Evolutionary conservation across 2,888 invertebrate genomes (phyloP), one percentile per base, ranked within the genome.

Genomic region (Coleophora deauratella): DNA sequence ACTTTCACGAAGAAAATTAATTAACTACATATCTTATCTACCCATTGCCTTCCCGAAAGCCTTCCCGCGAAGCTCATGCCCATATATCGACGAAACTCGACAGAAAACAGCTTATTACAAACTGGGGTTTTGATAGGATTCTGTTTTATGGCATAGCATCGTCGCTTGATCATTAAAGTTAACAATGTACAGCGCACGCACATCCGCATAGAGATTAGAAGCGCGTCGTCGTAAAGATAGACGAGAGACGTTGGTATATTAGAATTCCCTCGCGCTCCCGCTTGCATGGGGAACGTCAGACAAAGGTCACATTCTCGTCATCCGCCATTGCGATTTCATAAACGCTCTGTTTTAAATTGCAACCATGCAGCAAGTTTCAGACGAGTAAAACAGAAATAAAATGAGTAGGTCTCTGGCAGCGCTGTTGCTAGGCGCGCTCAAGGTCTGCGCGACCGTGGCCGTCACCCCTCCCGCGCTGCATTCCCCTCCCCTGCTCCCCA

Each of bases 371-470:
- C 62, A 65, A 66, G 70, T 68, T 64, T 67, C 72, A 72, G 77
- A 74, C 73, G 74, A 67, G 67, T 71, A 55, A 70, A 80, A 75
- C 75, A 72, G 72, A 77, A 80, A 80, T 79, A 81, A 78, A 37
- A 74, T 72, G 68, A 72, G 52, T 50, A 46, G 59, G 59, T 59
- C 59, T 61, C 52, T 63, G 68, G 59, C 68, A 64, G 65, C 62
- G 67, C 66, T 75, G 84, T 84, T 85, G 78, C 81, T 79, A 82
- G 65, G 80, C 77, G 71, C 64, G 71, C 64, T 72, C 84, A 85
- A 85, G 84, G 85, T 76, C 79, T 72, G 47, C 53, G 45, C 67
- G 75, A 67, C 77, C 77, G 66, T 76, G 76, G 75, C 75, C 72
- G 54, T 73, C 72, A 67, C 63, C 46, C 40, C 59, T 59, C 50